These are phyloP conservation scores for Oreochromis grahami DNA, from an alignment of 2,797 vertebrate species.

Conservation along the genomic window DNA sequence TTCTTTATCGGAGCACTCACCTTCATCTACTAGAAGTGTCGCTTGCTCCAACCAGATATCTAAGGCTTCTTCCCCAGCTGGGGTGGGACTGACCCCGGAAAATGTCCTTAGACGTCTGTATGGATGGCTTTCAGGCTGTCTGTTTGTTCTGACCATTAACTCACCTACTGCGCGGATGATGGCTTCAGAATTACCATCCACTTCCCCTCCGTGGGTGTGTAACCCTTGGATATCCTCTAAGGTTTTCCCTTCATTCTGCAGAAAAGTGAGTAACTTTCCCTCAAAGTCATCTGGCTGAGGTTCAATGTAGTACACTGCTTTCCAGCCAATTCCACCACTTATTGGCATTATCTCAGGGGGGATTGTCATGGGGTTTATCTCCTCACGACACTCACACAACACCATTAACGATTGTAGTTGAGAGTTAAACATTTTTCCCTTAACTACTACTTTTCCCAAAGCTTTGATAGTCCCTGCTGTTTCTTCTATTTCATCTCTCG, in stretches of 20 bases:
- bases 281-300: neutral
- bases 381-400: too few relatives aligned
- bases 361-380: too few relatives aligned
- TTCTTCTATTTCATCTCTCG: too few relatives aligned
- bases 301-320: neutral
- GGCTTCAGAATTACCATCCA: neutral
- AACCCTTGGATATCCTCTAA: neutral
- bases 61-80: neutral
- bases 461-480: too few relatives aligned
- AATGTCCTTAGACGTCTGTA: neutral
- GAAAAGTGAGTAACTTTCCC: neutral
- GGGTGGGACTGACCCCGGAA: neutral
- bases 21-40: neutral
- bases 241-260: neutral
- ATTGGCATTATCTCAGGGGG: neutral
- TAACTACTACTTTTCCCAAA: too few relatives aligned
- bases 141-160: neutral
- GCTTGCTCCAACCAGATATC: neutral
- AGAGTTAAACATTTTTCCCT: too few relatives aligned
- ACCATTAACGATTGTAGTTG: too few relatives aligned
- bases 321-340: neutral
- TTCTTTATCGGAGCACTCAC: neutral
- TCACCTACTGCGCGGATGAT: neutral
- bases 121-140: neutral
- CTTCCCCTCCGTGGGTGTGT: neutral